Evolutionary conservation across 2,888 invertebrate species (phyloP), one percentile per base, ranked within the genome.

Genomic region (Apomyelois bistriatella): DNA sequence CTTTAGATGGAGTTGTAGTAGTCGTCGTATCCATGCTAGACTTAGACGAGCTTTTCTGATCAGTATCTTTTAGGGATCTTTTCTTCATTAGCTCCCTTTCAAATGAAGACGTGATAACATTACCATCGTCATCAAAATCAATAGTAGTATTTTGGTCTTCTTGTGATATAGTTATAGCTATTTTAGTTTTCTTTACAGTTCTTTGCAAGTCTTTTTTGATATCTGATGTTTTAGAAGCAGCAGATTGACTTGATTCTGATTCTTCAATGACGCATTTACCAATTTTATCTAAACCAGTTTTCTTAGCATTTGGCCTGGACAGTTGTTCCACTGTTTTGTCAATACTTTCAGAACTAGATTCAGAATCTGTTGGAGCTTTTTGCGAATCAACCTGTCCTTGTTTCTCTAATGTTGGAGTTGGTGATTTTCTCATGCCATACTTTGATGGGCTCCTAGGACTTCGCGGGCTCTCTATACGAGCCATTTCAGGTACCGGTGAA

Each of bases 371-470:
- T 0, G 93, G 93, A 52, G 83, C 89, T 67, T 82, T 90, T 60
- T 79, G 84, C 0, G 91, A 91, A 70, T 91, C 91, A 10, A 91
- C 91, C 62, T 82, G 91, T 1, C 92, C 92, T 74, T 93, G 93
- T 65, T 93, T 93, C 70, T 93, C 93, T 56, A 93, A 76, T 9
- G 93, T 92, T 0, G 93, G 93, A 0, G 93, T 93, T 12, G 92
- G 91, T 9, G 90, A 89, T 64, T 86, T 91, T 58, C 82, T 79
- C 3, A 79, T 58, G 0, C 80, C 77, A 60, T 74, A 84, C 72
- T 82, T 84, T 6, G 88, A 85, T 0, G 90, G 84, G 59, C 91
- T 90, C 49, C 88, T 82, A 51, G 80, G 85, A 60, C 91, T 90
- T 50, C 89, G 82, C 48, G 80, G 80, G 55, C 88, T 89, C 67